Evolutionary conservation across 2,797 vertebrate genomes (phyloP).

Genomic region (Sandelia bainsii): DNA sequence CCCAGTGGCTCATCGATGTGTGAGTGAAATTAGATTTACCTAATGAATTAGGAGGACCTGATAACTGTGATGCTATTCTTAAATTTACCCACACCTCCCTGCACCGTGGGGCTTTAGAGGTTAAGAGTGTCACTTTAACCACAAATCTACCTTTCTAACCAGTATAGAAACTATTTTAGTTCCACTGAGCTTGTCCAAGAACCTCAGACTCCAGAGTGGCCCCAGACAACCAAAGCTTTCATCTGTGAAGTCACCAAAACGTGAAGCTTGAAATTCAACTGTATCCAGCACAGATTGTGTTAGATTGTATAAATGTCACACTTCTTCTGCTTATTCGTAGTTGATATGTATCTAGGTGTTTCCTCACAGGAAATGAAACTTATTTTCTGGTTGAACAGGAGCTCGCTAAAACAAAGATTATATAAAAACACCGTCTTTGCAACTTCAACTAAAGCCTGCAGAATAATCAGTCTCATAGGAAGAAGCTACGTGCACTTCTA

Average conservation of each 20-base stretch:
- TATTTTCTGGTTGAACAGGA: background rate
- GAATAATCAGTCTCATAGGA: slow-evolving; percentile 35
- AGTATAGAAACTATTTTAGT: background rate
- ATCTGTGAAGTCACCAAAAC: background rate
- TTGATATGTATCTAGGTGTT: background rate
- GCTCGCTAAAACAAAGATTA: slow-evolving; percentile 21
- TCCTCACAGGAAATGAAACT: slow-evolving; percentile 1
- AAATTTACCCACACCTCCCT: too few species aligned
- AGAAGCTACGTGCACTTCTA: slow-evolving; percentile 12
- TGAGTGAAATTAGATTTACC: too few species aligned
- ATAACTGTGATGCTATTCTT: too few species aligned
- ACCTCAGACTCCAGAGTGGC: background rate
- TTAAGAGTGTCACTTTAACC: too few species aligned
- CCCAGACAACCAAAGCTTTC: background rate
- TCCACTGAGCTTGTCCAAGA: background rate
- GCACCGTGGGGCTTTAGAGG: too few species aligned
- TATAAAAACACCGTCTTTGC: slow-evolving; percentile 21
- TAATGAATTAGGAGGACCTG: too few species aligned
- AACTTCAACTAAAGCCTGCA: slow-evolving; percentile 15
- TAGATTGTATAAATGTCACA: slow-evolving; percentile 17
- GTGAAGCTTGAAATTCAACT: background rate
- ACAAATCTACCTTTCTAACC: too few species aligned
- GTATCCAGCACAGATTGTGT: background rate
- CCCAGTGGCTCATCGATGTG: too few species aligned
- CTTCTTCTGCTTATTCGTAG: background rate